Evolutionary conservation across 2,113 vertebrate genomes (phyloP).

Genomic region (Sminthopsis crassicaudata): DNA sequence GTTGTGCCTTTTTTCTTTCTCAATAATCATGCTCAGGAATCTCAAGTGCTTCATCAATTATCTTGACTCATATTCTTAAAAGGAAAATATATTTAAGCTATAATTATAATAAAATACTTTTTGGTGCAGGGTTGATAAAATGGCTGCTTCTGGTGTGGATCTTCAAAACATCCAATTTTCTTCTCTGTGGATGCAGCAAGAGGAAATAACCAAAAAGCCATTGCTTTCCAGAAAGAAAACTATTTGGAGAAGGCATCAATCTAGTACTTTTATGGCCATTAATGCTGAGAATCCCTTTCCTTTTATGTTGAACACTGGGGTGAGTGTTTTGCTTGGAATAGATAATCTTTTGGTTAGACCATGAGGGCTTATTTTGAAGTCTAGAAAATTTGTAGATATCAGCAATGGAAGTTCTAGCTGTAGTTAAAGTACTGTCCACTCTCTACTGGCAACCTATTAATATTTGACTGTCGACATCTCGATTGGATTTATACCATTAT

Average conservation of each 20-base stretch:
- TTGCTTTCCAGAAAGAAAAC: not conserved
- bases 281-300: not conserved
- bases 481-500: not conserved
- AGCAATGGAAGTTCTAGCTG: not conserved
- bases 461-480: not conserved
- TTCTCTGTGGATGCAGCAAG: not conserved
- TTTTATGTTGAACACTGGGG: not conserved
- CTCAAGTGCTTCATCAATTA: not conserved
- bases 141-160: not conserved
- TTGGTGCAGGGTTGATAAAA: not conserved
- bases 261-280: too few species aligned
- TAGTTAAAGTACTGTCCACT: not conserved
- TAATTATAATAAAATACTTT: not conserved
- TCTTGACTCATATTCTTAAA: not conserved
- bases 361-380: not conserved
- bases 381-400: not conserved
- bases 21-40: not conserved
- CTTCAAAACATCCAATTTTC: not conserved
- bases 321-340: not conserved
- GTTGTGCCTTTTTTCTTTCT: not conserved
- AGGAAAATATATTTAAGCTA: not conserved
- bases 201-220: fast-evolving
- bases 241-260: too few species aligned
- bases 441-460: not conserved
- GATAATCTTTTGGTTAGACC: not conserved